Evolutionary conservation across 2,797 vertebrate genomes (phyloP).

Genomic region (Amblyopsis hoosieri): DNA sequence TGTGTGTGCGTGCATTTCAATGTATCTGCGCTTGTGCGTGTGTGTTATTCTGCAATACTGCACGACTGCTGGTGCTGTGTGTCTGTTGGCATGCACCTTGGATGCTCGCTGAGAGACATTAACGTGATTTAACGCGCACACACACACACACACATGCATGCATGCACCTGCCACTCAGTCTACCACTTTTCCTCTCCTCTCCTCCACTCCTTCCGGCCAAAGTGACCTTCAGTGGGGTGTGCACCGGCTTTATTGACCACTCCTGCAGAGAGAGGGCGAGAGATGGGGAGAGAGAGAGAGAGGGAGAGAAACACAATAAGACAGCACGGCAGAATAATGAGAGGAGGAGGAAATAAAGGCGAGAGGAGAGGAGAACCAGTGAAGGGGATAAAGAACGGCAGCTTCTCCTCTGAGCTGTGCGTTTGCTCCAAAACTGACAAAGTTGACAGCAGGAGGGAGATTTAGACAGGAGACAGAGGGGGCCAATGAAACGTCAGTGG

Average conservation of each 20-base stretch:
- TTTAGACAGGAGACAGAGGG: neutral
- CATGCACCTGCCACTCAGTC: slow-evolving; percentile 32
- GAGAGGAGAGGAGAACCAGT: neutral
- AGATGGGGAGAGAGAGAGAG: slow-evolving; percentile 3
- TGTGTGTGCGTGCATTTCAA: neutral
- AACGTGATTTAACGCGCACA: slow-evolving; percentile 52
- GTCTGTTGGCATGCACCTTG: neutral
- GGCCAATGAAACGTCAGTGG: slow-evolving; percentile 33
- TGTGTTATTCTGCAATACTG: slow-evolving; percentile 10
- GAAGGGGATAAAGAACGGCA: neutral
- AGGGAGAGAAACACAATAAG: neutral
- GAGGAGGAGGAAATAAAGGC: slow-evolving; percentile 2
- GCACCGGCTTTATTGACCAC: slow-evolving; percentile 44
- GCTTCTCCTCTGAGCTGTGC: too few species aligned
- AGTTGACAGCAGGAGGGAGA: neutral
- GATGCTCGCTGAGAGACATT: slow-evolving; percentile 49
- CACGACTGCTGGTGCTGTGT: neutral
- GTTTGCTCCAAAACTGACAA: neutral
- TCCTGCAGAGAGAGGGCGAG: slow-evolving; percentile 42
- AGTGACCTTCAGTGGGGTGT: slow-evolving; percentile 72
- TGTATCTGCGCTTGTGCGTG: slow-evolving; percentile 3
- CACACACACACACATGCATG: slow-evolving; percentile 5
- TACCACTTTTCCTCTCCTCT: slow-evolving; percentile 21
- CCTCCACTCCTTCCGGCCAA: slow-evolving; percentile 50
- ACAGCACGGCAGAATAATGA: neutral